Evolutionary conservation across 1,140 invertebrate species (phyloP).

Genomic region (Drosophila mauritiana): DNA sequence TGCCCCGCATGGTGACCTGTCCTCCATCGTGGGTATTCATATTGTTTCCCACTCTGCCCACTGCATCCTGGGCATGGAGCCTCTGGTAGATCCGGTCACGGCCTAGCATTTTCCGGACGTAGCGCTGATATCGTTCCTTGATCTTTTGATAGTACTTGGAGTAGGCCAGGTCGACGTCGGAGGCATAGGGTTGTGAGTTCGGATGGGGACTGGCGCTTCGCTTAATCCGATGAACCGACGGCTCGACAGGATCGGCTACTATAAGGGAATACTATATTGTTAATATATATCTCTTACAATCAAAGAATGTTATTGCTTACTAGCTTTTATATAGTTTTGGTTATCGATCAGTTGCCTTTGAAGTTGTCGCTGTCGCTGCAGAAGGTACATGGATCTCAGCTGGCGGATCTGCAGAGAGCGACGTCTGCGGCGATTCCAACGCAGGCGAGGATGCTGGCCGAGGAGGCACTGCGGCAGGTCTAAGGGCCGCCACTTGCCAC

Average conservation of each 20-base stretch:
- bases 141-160: constrained; percentile 80
- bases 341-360: constrained; percentile 53
- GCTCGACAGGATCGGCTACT: neutral
- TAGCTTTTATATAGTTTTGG: neutral
- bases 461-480: constrained; percentile 87
- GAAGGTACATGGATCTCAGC: constrained; percentile 85
- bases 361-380: constrained; percentile 60
- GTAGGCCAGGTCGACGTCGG: constrained; percentile 71
- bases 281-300: too few relatives aligned
- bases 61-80: constrained; percentile 57
- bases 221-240: constrained; percentile 29
- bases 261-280: neutral
- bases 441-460: constrained; percentile 92
- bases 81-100: constrained; percentile 52
- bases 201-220: constrained; percentile 46
- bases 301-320: neutral
- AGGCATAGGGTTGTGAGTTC: constrained; percentile 24
- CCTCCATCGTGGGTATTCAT: constrained; percentile 54
- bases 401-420: constrained; percentile 87
- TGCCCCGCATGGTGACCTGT: constrained; percentile 48
- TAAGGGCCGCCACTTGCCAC: constrained; percentile 80
- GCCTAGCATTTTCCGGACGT: constrained; percentile 76
- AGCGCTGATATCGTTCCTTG: constrained; percentile 78
- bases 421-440: constrained; percentile 89
- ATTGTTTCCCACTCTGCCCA: constrained; percentile 43